Evolutionary conservation across 2,888 invertebrate genomes (phyloP), one percentile per base, ranked within the genome.

Genomic region (Chrysomela aeneicollis): DNA sequence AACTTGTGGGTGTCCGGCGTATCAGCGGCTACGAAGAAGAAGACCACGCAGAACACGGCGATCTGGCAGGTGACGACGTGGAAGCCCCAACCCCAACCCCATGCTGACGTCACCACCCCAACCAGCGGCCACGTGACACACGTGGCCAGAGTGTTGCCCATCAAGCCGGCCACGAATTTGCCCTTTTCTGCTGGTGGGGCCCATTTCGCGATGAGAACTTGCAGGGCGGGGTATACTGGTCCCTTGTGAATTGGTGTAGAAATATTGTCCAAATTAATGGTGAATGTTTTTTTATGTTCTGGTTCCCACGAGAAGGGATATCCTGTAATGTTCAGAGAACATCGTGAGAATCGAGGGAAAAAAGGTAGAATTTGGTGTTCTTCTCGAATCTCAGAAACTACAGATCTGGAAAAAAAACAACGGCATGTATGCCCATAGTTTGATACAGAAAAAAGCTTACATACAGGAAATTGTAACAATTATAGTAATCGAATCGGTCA

Each of bases 121-220:
- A 89, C 86, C 1, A 90, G 78, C 0, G 90, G 89, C 86, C 89
- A 91, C 0, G 91, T 89, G 1, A 90, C 81, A 1, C 90, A 88
- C 0, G 91, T 91, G 1, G 89, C 91, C 59, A 92, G 84, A 0
- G 90, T 90, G 4, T 91, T 91, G 10, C 91, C 91, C 86, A 91
- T 88, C 74, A 91, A 83, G 0, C 90, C 87, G 73, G 89, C 88
- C 0, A 91, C 84, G 75, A 92, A 91, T 76, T 90, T 89, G 8
- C 90, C 88, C 77, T 89, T 90, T 77, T 92, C 91, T n/a, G 87
- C 85, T 1, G 91, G 90, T 0, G 92, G 91, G 0, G 90, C 86
- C 92, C 92, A 92, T 74, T 87, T 85, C 0, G 91, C 90, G 3
- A 92, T 87, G 63, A 92, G 76, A 2, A 85, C 86, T 70, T 90